phyloP scores from a whole-genome alignment of 2,113 vertebrate species.

The Pteronura brasiliensis region DNA sequence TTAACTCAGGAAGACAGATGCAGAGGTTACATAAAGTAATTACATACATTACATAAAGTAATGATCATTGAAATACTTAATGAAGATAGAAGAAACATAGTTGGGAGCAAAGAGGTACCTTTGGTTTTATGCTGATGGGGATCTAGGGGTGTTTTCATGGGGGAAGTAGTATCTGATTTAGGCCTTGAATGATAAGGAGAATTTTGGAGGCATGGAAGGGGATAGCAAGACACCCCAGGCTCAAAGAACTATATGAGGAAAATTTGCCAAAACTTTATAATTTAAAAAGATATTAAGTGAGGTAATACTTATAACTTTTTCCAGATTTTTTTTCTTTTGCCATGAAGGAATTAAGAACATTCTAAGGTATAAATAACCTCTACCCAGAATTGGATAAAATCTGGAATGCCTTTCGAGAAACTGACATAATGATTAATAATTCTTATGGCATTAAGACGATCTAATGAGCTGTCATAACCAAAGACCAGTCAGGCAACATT shows the following conservation, averaged over 20 bases:
- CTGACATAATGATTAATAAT: constrained; percentile 27
- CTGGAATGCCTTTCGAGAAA: constrained; percentile 61
- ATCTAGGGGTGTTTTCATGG: background rate
- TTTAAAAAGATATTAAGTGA: background rate
- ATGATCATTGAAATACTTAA: background rate
- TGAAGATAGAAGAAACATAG: background rate
- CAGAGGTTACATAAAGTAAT: background rate
- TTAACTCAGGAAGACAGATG: background rate
- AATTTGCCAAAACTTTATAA: background rate
- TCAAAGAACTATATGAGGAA: background rate
- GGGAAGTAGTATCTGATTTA: background rate
- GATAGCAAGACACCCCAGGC: background rate
- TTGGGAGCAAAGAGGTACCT: background rate
- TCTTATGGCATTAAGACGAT: background rate
- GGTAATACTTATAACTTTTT: background rate
- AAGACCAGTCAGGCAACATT: constrained; percentile 9
- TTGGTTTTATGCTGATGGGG: background rate
- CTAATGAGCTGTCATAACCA: constrained; percentile 11
- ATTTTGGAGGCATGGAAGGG: background rate
- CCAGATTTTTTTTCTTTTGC: constrained; percentile 71
- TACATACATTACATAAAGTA: background rate
- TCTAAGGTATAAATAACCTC: constrained; percentile 54
- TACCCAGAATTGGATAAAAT: constrained; percentile 65
- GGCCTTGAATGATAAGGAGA: background rate
- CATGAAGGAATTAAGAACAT: constrained; percentile 41